phyloP scores from a whole-genome alignment of 2,113 vertebrate genomes.

The Micromys minutus region DNA sequence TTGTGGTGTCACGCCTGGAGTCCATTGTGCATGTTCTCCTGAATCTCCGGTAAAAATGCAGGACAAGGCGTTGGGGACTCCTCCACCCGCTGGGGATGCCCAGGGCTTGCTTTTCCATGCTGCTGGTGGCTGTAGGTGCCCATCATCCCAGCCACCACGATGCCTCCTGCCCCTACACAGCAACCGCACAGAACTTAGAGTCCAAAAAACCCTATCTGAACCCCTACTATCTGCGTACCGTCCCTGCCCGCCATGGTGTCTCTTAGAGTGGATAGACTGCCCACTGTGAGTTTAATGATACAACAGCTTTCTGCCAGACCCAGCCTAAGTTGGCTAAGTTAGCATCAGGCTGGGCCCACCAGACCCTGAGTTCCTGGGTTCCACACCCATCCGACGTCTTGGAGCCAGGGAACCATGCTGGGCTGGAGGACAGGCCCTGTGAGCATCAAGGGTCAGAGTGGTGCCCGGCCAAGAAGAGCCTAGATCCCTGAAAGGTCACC shows the following conservation, averaged over 20 bases:
- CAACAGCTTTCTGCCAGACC: neutral
- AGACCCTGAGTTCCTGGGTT: rapidly evolving
- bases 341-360: rapidly evolving
- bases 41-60: rapidly evolving
- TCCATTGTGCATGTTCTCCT: neutral
- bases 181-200: rapidly evolving
- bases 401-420: rapidly evolving
- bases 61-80: neutral
- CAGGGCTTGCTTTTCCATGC: neutral
- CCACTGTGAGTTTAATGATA: neutral
- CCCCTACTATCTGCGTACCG: rapidly evolving
- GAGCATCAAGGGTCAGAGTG: rapidly evolving
- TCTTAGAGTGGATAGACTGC: neutral
- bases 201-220: neutral
- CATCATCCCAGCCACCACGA: neutral
- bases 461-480: neutral
- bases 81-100: too few relatives aligned
- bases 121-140: neutral
- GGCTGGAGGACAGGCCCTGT: rapidly evolving
- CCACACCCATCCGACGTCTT: neutral
- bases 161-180: neutral
- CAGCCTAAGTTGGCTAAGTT: neutral
- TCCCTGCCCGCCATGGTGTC: neutral
- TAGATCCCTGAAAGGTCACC: neutral
- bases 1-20: neutral